Evolutionary conservation across 2,888 invertebrate genomes (phyloP).

Genomic region (Sialis fuliginosa): DNA sequence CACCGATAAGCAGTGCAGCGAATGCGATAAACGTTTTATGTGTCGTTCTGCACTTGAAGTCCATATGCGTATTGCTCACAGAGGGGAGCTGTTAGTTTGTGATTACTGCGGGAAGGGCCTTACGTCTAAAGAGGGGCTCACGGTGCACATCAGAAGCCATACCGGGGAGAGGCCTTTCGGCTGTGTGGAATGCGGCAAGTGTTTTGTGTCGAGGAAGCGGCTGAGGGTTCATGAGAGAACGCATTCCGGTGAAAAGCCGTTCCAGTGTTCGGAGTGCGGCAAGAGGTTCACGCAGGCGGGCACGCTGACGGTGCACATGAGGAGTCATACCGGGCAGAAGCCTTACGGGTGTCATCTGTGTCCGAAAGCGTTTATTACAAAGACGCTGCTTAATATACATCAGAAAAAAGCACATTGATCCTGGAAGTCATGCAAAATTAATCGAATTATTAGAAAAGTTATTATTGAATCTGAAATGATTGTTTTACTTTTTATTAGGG

Average conservation of each 20-base stretch:
- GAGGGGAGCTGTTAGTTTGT: slow-evolving; percentile 10
- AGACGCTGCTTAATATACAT: slow-evolving; percentile 36
- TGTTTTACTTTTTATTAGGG: too few relatives aligned
- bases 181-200: slow-evolving; percentile 22
- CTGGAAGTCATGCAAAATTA: too few relatives aligned
- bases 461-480: too few relatives aligned
- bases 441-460: too few relatives aligned
- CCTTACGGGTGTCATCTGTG: slow-evolving; percentile 33
- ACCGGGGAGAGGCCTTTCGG: slow-evolving; percentile 6
- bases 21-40: slow-evolving; percentile 10
- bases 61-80: not conserved
- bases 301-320: slow-evolving; percentile 29
- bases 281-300: slow-evolving; percentile 35
- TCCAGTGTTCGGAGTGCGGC: slow-evolving; percentile 31
- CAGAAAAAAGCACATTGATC: slow-evolving; percentile 16
- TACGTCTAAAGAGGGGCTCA: slow-evolving; percentile 8
- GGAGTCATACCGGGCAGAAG: slow-evolving; percentile 34
- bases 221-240: slow-evolving; percentile 31
- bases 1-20: slow-evolving; percentile 5
- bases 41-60: not conserved
- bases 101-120: slow-evolving; percentile 16
- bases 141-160: slow-evolving; percentile 21
- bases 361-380: slow-evolving; percentile 36
- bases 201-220: slow-evolving; percentile 21
- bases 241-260: slow-evolving; percentile 34